Conservation (phyloP, 2,888 invertebrate genomes). For the Dromius quadrimaculatus region DNA sequence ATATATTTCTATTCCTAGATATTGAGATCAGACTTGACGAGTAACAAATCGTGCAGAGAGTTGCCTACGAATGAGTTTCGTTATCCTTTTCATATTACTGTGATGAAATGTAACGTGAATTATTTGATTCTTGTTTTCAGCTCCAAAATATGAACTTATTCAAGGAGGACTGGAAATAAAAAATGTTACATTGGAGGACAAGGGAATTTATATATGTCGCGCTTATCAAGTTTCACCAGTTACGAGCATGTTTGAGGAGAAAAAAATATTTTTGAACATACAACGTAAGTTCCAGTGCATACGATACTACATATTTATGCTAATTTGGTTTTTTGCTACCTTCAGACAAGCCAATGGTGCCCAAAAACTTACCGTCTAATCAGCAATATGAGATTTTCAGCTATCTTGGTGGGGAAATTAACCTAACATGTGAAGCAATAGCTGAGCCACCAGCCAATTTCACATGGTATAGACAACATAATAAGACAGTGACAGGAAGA, state of each 20-base stretch:
- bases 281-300: conserved; percentile 67
- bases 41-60: no score
- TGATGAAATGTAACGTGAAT: no score
- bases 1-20: no score
- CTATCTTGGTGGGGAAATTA: conserved; percentile 69
- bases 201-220: conserved; percentile 69
- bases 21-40: no score
- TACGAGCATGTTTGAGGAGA: conserved; percentile 68
- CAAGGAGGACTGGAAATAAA: conserved; percentile 68
- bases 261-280: conserved; percentile 69
- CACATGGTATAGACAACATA: conserved; percentile 67
- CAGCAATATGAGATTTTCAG: conserved; percentile 65
- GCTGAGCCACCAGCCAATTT: conserved; percentile 70
- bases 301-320: neutral
- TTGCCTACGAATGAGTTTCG: no score
- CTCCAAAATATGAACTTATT: conserved; percentile 64
- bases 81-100: no score
- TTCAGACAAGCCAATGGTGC: conserved; percentile 55
- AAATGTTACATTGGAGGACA: conserved; percentile 68
- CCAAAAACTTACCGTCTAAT: conserved; percentile 57
- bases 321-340: neutral
- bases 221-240: conserved; percentile 66
- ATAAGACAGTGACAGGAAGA: conserved; percentile 57
- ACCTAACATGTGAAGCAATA: conserved; percentile 84
- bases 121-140: conserved; percentile 26